Conservation (phyloP, 2,888 invertebrate genomes). For the Chrysolina oricalcia region DNA sequence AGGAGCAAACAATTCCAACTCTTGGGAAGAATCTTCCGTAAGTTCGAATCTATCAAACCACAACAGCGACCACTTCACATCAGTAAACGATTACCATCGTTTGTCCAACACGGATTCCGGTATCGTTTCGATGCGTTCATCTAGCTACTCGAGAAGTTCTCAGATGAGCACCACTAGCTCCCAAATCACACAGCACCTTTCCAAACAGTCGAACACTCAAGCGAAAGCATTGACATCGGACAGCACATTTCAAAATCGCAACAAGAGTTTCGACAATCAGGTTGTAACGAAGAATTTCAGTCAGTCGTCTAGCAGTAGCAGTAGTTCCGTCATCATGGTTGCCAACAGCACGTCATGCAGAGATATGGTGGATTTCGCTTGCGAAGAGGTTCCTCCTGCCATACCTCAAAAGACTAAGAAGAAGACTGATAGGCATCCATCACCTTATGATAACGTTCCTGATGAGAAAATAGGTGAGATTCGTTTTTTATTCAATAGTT, state of each 20-base stretch:
- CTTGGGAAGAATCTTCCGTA: conserved; percentile 69
- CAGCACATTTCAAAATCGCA: conserved; percentile 59
- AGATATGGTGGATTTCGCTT: conserved; percentile 56
- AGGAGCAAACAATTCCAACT: conserved; percentile 52
- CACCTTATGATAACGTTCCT: conserved; percentile 82
- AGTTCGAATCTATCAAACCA: conserved; percentile 66
- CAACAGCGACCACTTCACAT: conserved; percentile 61
- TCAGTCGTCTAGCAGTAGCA: conserved; percentile 54
- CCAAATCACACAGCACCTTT: conserved; percentile 66
- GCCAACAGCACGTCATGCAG: conserved; percentile 53
- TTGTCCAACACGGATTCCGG: conserved; percentile 74
- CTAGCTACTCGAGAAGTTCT: conserved; percentile 76
- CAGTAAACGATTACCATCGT: conserved; percentile 65
- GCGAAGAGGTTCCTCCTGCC: conserved; percentile 73
- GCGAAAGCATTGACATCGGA: conserved; percentile 63
- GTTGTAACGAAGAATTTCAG: conserved; percentile 41
- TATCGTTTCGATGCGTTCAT: conserved; percentile 78
- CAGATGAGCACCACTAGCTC: conserved; percentile 75
- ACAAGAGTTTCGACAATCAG: conserved; percentile 52
- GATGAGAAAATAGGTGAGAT: conserved; percentile 64
- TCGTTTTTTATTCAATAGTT: neutral
- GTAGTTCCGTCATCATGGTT: conserved; percentile 59
- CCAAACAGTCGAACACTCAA: conserved; percentile 52
- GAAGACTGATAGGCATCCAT: conserved; percentile 76
- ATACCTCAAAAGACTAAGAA: conserved; percentile 77